Percentiles rank a stretch among this genome's conserved stretches.
Conservation (phyloP, 2,888 invertebrate genomes). For the Nomada ruficornis region DNA sequence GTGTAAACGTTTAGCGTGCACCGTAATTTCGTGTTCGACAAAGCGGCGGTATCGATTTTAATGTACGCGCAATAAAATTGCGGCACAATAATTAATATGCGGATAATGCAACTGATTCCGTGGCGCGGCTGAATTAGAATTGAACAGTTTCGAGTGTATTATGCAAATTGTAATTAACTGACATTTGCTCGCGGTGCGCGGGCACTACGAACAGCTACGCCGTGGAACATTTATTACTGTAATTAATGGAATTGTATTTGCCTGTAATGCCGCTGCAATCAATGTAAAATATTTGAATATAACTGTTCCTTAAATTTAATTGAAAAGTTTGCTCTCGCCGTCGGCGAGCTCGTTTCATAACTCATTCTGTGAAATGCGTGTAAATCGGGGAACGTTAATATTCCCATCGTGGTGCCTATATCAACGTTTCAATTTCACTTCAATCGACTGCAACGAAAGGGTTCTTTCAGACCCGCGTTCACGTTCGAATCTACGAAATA, state of each 20-base stretch:
- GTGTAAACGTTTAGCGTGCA: too few relatives aligned
- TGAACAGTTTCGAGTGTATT: constrained; percentile 47
- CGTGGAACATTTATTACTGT: constrained; percentile 30
- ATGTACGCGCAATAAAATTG: constrained; percentile 28
- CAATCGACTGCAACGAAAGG: background rate
- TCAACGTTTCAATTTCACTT: constrained; percentile 13
- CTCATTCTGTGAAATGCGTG: constrained; percentile 1
- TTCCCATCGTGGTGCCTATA: background rate
- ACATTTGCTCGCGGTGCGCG: constrained; percentile 33
- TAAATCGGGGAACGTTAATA: background rate
- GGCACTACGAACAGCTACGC: background rate
- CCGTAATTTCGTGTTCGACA: too few relatives aligned
- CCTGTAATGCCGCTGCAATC: constrained; percentile 22
- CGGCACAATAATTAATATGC: constrained; percentile 32
- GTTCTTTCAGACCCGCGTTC: background rate
- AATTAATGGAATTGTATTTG: constrained; percentile 46
- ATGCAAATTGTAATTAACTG: constrained; percentile 57
- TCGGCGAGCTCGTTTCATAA: background rate
- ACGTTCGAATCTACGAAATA: too few relatives aligned
- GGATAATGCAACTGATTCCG: constrained; percentile 18
- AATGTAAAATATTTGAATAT: constrained; percentile 30
- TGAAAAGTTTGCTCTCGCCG: background rate
- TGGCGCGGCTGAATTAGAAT: constrained; percentile 39
- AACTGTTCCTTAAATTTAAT: constrained; percentile 36
- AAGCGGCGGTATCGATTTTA: constrained; percentile 25